Conservation (phyloP, 2,888 invertebrate genomes). For the Cataglyphis albicans region DNA sequence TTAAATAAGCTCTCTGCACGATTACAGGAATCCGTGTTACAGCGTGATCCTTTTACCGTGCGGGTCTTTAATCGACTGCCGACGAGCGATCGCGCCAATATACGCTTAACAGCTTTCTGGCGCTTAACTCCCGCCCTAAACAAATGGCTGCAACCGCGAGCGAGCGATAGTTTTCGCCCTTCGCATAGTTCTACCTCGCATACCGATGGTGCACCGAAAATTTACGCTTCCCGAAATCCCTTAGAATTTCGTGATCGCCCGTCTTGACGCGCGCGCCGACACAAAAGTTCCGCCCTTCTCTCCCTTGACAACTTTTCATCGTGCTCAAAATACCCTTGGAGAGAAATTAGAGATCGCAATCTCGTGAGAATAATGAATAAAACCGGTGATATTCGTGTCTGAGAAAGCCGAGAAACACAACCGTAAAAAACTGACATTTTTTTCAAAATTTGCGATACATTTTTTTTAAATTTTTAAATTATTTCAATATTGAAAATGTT, state of each 20-base stretch:
- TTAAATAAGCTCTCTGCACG: constrained; percentile 2
- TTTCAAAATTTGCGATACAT: neutral
- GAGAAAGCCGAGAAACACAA: neutral
- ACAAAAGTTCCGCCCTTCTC: constrained; percentile 35
- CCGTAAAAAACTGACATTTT: constrained; percentile 23
- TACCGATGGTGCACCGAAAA: constrained; percentile 50
- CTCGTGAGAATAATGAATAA: constrained; percentile 15
- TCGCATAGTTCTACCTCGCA: constrained; percentile 50
- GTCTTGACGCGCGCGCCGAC: constrained; percentile 23
- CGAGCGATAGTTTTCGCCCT: constrained; percentile 50
- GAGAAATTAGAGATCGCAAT: constrained; percentile 39
- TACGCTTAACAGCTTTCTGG: constrained; percentile 50
- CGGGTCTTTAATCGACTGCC: constrained; percentile 45
- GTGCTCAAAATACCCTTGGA: neutral
- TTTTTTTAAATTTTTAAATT: constrained; percentile 3
- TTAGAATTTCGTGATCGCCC: constrained; percentile 53
- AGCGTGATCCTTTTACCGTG: constrained; percentile 1
- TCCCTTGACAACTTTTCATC: constrained; percentile 33
- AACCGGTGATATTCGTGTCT: constrained; percentile 32
- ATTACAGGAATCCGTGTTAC: constrained; percentile 10
- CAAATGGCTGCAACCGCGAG: constrained; percentile 48
- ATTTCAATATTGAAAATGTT: too few relatives aligned
- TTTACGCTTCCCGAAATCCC: constrained; percentile 51
- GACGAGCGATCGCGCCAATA: constrained; percentile 49
- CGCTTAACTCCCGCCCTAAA: constrained; percentile 51